Conservation (phyloP, 2,797 vertebrate species). For the Cercopithecus neglectus region DNA sequence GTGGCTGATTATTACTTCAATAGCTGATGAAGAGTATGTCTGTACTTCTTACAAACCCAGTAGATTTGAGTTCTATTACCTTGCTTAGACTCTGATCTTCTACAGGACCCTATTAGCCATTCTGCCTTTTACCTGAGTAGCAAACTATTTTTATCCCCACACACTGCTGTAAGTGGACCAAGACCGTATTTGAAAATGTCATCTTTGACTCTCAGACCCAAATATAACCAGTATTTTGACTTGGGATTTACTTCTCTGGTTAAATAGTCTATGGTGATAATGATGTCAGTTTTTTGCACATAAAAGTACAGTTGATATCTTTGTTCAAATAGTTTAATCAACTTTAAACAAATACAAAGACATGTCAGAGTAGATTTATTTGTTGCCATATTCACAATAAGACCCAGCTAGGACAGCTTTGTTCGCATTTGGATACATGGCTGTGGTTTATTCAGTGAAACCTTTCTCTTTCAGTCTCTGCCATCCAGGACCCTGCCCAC, state of each 20-base stretch:
- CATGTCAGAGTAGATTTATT: not conserved
- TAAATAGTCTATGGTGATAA: conserved; percentile 31
- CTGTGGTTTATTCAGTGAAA: conserved; percentile 15
- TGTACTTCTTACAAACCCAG: not conserved
- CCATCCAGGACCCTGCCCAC: conserved; percentile 98
- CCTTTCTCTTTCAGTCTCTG: conserved; percentile 89
- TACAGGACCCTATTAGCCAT: not conserved
- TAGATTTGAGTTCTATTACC: not conserved
- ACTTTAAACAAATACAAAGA: conserved; percentile 10
- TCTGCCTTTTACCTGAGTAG: not conserved
- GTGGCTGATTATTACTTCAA: not conserved
- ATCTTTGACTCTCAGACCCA: not conserved
- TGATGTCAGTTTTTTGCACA: not conserved
- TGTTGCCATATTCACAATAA: not conserved
- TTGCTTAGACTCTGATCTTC: not conserved
- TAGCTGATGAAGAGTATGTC: not conserved
- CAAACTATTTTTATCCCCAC: not conserved
- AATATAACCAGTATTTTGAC: conserved; percentile 46
- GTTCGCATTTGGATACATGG: not conserved
- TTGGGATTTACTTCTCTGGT: conserved; percentile 43
- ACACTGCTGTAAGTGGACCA: not conserved
- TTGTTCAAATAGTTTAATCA: conserved; percentile 30
- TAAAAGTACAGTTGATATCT: conserved; percentile 27
- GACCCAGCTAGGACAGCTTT: not conserved
- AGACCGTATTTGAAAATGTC: conserved; percentile 34